These are phyloP conservation scores for Podarcis muralis DNA, from an alignment of 2,113 vertebrate genomes.

Conservation along the genomic window DNA sequence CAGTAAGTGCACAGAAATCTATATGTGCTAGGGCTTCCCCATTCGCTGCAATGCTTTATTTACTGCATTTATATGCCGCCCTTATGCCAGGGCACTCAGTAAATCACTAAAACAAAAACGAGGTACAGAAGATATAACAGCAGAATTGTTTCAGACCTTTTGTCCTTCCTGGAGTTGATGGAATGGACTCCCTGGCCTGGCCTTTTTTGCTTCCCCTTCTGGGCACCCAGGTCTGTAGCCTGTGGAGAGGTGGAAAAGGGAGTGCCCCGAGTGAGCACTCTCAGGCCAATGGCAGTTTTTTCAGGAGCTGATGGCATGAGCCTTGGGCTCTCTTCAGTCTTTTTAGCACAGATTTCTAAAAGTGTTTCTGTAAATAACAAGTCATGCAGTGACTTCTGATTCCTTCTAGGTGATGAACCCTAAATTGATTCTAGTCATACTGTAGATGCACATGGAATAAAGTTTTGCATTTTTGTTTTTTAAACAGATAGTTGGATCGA, in stretches of 20 bases:
- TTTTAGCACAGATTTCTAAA: neutral
- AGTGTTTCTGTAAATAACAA: neutral
- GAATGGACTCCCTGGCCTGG: neutral
- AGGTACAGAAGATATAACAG: neutral
- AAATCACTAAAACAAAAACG: neutral
- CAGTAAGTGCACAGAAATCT: neutral
- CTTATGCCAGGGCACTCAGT: neutral
- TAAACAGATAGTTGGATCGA: conserved; percentile 92
- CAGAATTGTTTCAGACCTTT: neutral
- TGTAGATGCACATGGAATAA: neutral
- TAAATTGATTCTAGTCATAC: neutral
- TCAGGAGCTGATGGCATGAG: neutral
- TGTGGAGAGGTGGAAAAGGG: neutral
- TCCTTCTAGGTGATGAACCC: neutral
- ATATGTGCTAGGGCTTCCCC: neutral
- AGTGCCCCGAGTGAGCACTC: neutral
- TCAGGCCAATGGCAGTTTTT: neutral
- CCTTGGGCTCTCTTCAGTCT: neutral
- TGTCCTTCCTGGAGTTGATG: neutral
- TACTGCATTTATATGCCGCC: too few relatives aligned
- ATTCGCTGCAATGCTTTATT: neutral
- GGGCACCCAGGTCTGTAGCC: neutral
- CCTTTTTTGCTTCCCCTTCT: neutral
- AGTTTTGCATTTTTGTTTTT: conserved; percentile 14
- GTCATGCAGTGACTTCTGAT: neutral